Evolutionary conservation across 2,113 vertebrate genomes (phyloP).

Genomic region (Sakesphorus luctuosus): DNA sequence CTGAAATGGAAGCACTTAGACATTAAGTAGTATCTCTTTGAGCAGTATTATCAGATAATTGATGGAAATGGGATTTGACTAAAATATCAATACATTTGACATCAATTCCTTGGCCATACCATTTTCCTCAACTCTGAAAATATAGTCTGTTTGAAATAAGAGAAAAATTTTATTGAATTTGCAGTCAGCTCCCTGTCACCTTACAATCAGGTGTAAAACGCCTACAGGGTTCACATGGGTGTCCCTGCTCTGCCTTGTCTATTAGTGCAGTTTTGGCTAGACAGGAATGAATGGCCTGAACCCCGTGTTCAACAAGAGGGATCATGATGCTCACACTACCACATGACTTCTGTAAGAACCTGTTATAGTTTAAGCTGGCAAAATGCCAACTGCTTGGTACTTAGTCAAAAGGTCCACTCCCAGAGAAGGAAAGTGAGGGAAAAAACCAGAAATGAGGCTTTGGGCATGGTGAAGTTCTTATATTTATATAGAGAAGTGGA

Average conservation of each 20-base stretch:
- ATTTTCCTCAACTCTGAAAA: neutral
- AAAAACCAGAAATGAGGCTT: no score
- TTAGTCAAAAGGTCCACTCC: no score
- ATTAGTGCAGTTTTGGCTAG: neutral
- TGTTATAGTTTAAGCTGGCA: no score
- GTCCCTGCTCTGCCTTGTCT: neutral
- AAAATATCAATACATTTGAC: neutral
- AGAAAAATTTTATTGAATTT: neutral
- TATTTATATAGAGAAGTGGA: no score
- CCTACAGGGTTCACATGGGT: neutral
- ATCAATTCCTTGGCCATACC: neutral
- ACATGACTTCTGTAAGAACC: neutral
- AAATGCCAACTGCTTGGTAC: no score
- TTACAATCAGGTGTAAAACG: neutral
- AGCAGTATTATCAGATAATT: neutral
- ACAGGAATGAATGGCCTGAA: neutral
- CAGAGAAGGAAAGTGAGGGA: no score
- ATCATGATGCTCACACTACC: neutral
- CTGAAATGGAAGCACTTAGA: neutral
- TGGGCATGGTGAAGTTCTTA: no score
- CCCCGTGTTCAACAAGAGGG: accelerated
- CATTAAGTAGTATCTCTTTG: neutral
- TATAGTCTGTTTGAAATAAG: neutral
- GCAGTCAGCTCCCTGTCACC: neutral
- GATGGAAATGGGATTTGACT: neutral